Conservation (phyloP, 2,113 vertebrate genomes). For the Hippopotamus amphibius region DNA sequence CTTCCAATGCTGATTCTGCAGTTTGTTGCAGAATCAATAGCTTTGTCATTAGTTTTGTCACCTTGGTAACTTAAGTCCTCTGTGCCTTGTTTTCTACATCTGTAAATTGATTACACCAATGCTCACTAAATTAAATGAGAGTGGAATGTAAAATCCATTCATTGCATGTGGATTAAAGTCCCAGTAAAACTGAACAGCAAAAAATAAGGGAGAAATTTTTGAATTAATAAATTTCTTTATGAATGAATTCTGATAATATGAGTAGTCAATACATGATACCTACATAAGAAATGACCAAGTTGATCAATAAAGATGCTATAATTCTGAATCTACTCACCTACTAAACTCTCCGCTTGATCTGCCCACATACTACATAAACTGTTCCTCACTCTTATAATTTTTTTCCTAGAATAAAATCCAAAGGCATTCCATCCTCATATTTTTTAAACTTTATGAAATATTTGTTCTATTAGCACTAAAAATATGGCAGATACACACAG, state of each 20-base stretch:
- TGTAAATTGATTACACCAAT: background rate
- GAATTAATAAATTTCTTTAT: background rate
- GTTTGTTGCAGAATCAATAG: background rate
- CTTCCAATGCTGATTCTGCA: background rate
- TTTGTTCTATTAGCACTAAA: background rate
- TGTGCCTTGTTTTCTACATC: background rate
- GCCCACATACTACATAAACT: background rate
- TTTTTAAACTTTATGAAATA: constrained; percentile 19
- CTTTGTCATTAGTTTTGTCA: background rate
- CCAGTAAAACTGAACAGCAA: background rate
- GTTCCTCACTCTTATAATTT: background rate
- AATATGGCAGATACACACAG: background rate
- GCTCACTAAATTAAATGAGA: background rate
- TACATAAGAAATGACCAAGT: background rate
- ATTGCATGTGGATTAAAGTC: background rate
- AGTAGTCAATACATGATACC: background rate
- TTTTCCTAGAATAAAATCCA: background rate
- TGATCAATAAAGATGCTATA: background rate
- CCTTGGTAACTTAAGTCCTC: background rate
- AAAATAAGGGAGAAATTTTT: background rate
- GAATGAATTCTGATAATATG: background rate
- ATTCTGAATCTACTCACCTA: background rate
- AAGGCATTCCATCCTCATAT: background rate
- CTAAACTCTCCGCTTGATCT: background rate
- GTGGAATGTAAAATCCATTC: background rate